A percentile compares a stretch with the other conserved stretches of the same genome.
phyloP scores from a whole-genome alignment of 2,888 invertebrate genomes.

The Cynaeus angustus region DNA sequence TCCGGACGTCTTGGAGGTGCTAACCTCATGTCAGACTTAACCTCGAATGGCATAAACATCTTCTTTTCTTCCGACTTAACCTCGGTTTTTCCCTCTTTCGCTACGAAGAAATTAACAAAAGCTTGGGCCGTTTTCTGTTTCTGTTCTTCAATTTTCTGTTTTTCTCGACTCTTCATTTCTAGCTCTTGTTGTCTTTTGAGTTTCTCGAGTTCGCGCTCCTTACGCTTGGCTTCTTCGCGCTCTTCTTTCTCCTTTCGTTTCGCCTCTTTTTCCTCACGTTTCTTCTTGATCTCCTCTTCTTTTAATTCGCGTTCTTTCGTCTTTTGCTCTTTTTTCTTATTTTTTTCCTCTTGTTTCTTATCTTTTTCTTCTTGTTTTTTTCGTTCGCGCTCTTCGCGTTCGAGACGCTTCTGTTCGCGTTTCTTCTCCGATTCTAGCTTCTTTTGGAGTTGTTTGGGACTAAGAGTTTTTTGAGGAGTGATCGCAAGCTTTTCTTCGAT shows the following conservation, averaged over 20 bases:
- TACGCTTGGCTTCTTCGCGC: constrained; percentile 75
- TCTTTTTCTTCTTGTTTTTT: constrained; percentile 67
- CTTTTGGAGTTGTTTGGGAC: constrained; percentile 72
- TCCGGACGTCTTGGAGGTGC: constrained; percentile 81
- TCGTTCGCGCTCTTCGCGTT: constrained; percentile 75
- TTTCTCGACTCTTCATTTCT: constrained; percentile 77
- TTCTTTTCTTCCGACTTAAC: constrained; percentile 23
- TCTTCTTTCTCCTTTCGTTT: constrained; percentile 74
- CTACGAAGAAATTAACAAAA: constrained; percentile 88
- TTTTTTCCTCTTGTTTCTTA: constrained; percentile 75
- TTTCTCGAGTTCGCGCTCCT: constrained; percentile 78
- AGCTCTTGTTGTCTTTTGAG: constrained; percentile 73
- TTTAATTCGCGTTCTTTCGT: constrained; percentile 70
- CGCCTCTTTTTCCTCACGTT: constrained; percentile 65
- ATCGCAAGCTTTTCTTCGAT: constrained; percentile 43
- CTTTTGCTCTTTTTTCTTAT: constrained; percentile 68
- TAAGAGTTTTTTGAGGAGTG: constrained; percentile 63
- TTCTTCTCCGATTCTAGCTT: constrained; percentile 67
- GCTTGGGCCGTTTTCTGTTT: constrained; percentile 86
- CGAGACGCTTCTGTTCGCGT: constrained; percentile 68
- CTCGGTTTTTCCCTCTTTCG: constrained; percentile 65
- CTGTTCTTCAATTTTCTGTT: constrained; percentile 81
- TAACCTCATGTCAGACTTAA: constrained; percentile 91
- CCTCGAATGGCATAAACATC: constrained; percentile 78
- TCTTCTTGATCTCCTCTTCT: constrained; percentile 70